Percentiles rank a stretch among this genome's conserved stretches.
These are phyloP conservation scores for Eugnorisma glareosa DNA, from an alignment of 2,888 invertebrate species.

Conservation along the genomic window DNA sequence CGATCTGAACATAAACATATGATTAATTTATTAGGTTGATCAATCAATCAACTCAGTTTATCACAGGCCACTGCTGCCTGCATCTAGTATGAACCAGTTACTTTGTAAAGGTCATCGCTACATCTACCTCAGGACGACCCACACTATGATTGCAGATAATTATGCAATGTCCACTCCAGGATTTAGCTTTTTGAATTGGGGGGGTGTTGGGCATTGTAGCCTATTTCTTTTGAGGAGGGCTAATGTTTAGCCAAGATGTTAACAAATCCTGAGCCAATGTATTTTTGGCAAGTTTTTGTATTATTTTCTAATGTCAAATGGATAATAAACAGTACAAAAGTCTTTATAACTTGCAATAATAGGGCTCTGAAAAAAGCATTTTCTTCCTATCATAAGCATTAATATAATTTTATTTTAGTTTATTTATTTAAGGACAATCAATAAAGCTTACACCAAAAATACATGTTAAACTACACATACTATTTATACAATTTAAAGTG, in stretches of 20 bases:
- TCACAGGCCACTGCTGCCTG: not conserved
- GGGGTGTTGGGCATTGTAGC: no score
- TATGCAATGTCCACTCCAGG: not conserved
- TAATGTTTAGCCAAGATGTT: not conserved
- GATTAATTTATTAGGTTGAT: not conserved
- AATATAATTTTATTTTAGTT: no score
- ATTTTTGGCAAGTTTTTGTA: no score
- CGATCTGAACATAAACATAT: slow-evolving; percentile 75
- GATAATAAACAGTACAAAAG: not conserved
- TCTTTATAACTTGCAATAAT: not conserved
- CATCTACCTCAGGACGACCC: not conserved
- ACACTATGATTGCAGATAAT: not conserved
- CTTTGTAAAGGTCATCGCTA: not conserved
- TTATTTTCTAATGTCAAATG: not conserved
- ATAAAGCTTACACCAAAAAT: no score
- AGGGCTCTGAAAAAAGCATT: no score
- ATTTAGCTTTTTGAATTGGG: no score
- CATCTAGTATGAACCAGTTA: not conserved
- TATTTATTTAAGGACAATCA: no score
- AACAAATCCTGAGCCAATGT: not conserved
- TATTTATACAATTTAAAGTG: no score
- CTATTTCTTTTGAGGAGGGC: not conserved
- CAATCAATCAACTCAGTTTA: not conserved
- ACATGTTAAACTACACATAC: no score
- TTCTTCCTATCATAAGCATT: no score